These are phyloP conservation scores for Tetragnatha montana DNA, from an alignment of 2,888 invertebrate species.

Conservation along the genomic window DNA sequence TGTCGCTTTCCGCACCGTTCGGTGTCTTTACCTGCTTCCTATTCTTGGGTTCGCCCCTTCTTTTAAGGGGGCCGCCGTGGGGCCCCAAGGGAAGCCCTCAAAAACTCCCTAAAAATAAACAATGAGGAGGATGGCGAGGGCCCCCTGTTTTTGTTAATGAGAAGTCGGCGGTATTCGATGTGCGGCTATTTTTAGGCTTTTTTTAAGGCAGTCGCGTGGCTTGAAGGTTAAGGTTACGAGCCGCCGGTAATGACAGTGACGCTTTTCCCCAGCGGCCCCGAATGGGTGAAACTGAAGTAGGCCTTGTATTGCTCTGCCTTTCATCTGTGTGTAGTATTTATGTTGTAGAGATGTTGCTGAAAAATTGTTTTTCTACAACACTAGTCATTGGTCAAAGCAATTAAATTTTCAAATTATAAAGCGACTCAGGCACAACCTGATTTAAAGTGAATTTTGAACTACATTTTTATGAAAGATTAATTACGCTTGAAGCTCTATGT, in stretches of 20 bases:
- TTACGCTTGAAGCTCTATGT: too few species aligned
- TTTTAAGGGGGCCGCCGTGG: conserved; percentile 45
- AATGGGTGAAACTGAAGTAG: conserved; percentile 2
- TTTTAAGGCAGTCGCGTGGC: conserved; percentile 13
- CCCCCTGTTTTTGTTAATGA: conserved; percentile 61
- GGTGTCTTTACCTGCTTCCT: conserved; percentile 60
- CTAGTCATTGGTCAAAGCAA: too few species aligned
- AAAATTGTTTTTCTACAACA: background rate
- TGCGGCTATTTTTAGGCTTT: conserved; percentile 60
- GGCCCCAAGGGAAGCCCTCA: conserved; percentile 18
- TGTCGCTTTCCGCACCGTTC: conserved; percentile 20
- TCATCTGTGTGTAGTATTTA: background rate
- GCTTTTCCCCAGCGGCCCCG: background rate
- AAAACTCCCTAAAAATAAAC: conserved; percentile 66
- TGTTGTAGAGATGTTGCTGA: background rate
- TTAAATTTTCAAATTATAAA: too few species aligned
- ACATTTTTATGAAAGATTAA: too few species aligned
- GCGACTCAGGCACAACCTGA: too few species aligned
- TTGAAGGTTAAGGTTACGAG: conserved; percentile 67
- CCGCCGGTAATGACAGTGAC: conserved; percentile 5
- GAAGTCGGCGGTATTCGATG: conserved; percentile 56
- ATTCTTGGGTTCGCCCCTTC: conserved; percentile 52
- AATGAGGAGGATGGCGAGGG: conserved; percentile 43
- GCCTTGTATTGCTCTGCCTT: background rate
- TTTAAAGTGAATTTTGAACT: too few species aligned